phyloP scores from a whole-genome alignment of 2,888 invertebrate species.

The Unio delphinus region DNA sequence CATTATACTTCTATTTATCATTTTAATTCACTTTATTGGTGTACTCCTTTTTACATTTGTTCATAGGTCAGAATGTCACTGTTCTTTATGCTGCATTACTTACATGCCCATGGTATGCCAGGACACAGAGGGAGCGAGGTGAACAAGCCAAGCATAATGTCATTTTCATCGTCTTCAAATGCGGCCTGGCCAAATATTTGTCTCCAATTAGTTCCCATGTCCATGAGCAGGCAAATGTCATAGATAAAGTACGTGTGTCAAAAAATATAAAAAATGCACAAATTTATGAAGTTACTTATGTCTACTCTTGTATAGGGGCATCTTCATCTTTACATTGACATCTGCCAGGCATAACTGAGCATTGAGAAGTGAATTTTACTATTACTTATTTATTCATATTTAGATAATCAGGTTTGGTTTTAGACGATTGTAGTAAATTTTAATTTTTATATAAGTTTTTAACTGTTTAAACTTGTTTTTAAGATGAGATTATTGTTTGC shows the following conservation, averaged over 20 bases:
- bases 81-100: constrained; percentile 46
- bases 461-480: too few relatives aligned
- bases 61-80: constrained; percentile 38
- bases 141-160: constrained; percentile 64
- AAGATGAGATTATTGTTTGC: too few relatives aligned
- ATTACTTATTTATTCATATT: too few relatives aligned
- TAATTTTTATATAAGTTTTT: too few relatives aligned
- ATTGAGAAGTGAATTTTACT: too few relatives aligned
- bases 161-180: constrained; percentile 56
- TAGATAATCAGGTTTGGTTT: too few relatives aligned
- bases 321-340: too few relatives aligned
- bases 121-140: constrained; percentile 57
- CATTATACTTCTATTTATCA: background rate
- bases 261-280: background rate
- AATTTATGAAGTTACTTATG: too few relatives aligned
- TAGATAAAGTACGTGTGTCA: constrained; percentile 53
- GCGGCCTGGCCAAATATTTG: constrained; percentile 49
- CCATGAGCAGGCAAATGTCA: constrained; percentile 51
- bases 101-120: constrained; percentile 61
- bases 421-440: too few relatives aligned
- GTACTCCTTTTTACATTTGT: background rate
- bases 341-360: too few relatives aligned
- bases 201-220: constrained; percentile 56
- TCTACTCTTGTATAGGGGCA: too few relatives aligned
- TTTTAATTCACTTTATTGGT: background rate